Percentiles rank a stretch among this genome's conserved stretches.
These are phyloP conservation scores for Triplophysa bombifrons DNA, from an alignment of 2,797 vertebrate species.

Conservation along the genomic window DNA sequence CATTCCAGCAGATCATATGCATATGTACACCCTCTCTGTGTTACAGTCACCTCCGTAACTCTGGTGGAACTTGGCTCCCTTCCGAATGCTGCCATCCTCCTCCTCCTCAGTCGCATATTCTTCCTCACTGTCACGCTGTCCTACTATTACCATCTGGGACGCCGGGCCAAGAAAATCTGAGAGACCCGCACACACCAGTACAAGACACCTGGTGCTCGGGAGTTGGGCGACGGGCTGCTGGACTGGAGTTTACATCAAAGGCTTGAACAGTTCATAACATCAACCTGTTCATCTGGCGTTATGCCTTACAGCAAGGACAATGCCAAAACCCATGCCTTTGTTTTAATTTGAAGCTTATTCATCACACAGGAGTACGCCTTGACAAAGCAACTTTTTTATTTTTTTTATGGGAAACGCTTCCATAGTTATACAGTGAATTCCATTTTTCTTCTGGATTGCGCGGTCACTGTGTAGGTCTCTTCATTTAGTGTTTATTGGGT, in stretches of 20 bases:
- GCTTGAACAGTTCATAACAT: constrained; percentile 6
- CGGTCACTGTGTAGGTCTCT: constrained; percentile 12
- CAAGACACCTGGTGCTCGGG: not conserved
- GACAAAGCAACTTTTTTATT: not conserved
- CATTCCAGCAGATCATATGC: not conserved
- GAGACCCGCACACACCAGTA: constrained; percentile 18
- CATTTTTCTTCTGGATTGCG: not conserved
- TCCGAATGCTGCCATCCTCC: constrained; percentile 80
- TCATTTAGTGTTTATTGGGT: constrained; percentile 21
- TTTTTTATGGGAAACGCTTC: constrained; percentile 15
- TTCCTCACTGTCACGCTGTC: constrained; percentile 87
- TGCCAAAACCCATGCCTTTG: not conserved
- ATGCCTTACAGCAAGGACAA: not conserved
- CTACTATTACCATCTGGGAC: constrained; percentile 95
- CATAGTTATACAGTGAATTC: not conserved
- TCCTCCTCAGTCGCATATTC: constrained; percentile 86
- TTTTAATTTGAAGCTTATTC: not conserved
- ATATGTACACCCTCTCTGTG: not conserved
- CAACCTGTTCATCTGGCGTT: constrained; percentile 12
- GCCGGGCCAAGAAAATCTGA: constrained; percentile 91
- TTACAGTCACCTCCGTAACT: constrained; percentile 88
- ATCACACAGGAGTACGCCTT: not conserved
- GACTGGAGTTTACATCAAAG: constrained; percentile 5
- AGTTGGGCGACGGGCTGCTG: not conserved
- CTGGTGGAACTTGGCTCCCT: constrained; percentile 82